Evolutionary conservation across 2,113 vertebrate genomes (phyloP).

Genomic region (Malurus alboscapulatus): DNA sequence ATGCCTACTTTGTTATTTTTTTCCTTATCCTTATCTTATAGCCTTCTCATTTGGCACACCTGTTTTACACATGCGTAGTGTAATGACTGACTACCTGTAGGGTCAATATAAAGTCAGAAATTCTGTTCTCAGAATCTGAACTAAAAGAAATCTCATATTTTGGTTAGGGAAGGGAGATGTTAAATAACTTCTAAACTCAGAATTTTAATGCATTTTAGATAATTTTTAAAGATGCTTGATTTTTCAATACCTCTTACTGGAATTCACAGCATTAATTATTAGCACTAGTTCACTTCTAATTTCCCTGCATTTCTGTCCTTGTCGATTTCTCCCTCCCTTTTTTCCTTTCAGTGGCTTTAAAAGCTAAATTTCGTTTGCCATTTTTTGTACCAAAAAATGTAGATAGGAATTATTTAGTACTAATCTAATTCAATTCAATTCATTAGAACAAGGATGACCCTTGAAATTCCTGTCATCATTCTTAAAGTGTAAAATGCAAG

Average conservation of each 20-base stretch:
- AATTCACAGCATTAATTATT: neutral
- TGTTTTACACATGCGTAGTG: neutral
- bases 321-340: fast-evolving
- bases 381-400: neutral
- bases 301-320: neutral
- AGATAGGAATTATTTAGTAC: neutral
- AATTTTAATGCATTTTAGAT: neutral
- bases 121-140: neutral
- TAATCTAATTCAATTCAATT: neutral
- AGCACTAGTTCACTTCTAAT: neutral
- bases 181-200: neutral
- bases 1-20: fast-evolving
- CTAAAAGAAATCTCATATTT: neutral
- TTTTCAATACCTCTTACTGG: neutral
- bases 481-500: neutral
- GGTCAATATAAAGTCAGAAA: neutral
- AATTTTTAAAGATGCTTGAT: neutral
- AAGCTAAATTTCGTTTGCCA: neutral
- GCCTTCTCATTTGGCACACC: neutral
- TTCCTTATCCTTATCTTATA: neutral
- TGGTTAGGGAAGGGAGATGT: neutral
- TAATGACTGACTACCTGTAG: neutral
- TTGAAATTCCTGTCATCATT: neutral
- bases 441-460: neutral
- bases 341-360: neutral